Base-by-base conservation (phyloP, 2,797 vertebrate genomes). In the Acrossocheilus wenchowensis region DNA sequence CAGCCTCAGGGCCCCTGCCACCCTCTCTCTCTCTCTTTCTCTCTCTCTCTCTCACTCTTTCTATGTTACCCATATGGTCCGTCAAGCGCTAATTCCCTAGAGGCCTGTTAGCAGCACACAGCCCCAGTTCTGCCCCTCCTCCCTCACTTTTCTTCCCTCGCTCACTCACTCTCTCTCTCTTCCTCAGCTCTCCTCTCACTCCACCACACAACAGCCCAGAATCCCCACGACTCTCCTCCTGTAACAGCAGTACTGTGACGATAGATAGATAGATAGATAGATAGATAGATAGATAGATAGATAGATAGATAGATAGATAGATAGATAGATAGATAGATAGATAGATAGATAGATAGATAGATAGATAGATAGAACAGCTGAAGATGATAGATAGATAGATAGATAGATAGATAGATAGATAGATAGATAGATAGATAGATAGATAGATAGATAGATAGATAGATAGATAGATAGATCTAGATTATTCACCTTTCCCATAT, bases 1-100 rank as follows among this genome's bases (percentile, higher is more conserved):
- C 96, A 96, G 96, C 96, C 96, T 94, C 92, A 94, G 94, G 93
- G 94, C 96, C 96, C 95, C 95, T 95, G 95, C 92, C 93, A 95
- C 93, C 95, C 93, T 94, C 93, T 94, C 92, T 57, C 36, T 48
- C 54, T 74, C 60, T 71, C 39, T 73, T 30, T 81, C 52, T 82
- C 73, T 83, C 73, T 80, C 73, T 80, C 64, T 73, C 66, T 79
- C 82, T 75, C 78, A 68, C 80, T 89, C 82, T 87, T 87, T 82
- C 87, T 85, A 83, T 86, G 88, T 92, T 91, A 94, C 95, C 96
- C 96, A 97, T 97, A 96, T 97, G 96, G 94, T 93, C 94, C 93
- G 94, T 94, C 95, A 94, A 94, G 94, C 92, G 92, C 92, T 82
- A 90, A 93, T 94, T 91, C 96, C 95, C 97, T 87, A 80, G 95